These are phyloP conservation scores for Thera obeliscata DNA, from an alignment of 2,888 invertebrate species.

Conservation along the genomic window DNA sequence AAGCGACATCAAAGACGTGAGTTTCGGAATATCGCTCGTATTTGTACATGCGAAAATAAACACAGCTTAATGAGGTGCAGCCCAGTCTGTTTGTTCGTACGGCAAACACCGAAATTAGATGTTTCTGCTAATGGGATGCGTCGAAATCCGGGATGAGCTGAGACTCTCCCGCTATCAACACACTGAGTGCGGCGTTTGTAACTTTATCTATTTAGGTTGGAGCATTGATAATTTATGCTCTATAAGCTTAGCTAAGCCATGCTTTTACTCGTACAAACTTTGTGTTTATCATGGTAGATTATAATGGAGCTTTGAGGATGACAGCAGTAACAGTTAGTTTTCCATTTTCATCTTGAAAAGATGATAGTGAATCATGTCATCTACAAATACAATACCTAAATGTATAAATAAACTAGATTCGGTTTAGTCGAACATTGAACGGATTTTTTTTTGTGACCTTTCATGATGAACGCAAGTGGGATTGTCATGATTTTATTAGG, in stretches of 20 bases:
- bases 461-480: no score
- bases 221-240: neutral
- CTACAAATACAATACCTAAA: no score
- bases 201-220: conserved; percentile 4
- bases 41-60: conserved; percentile 63
- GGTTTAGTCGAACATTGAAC: no score
- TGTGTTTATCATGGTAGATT: no score
- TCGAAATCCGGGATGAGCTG: conserved; percentile 46
- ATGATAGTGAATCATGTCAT: no score
- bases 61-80: conserved; percentile 71
- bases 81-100: conserved; percentile 54
- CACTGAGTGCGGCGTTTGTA: conserved; percentile 13
- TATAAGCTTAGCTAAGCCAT: neutral
- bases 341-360: no score
- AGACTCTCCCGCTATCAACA: conserved; percentile 17
- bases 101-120: conserved; percentile 64
- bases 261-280: neutral
- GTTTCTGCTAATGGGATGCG: conserved; percentile 61
- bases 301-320: no score
- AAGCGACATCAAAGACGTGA: conserved; percentile 81
- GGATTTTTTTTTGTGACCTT: no score
- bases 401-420: no score
- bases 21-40: conserved; percentile 51
- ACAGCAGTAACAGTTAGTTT: no score
- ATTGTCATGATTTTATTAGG: no score